phyloP scores from a whole-genome alignment of 2,888 invertebrate species.

The Heliconius aoede region DNA sequence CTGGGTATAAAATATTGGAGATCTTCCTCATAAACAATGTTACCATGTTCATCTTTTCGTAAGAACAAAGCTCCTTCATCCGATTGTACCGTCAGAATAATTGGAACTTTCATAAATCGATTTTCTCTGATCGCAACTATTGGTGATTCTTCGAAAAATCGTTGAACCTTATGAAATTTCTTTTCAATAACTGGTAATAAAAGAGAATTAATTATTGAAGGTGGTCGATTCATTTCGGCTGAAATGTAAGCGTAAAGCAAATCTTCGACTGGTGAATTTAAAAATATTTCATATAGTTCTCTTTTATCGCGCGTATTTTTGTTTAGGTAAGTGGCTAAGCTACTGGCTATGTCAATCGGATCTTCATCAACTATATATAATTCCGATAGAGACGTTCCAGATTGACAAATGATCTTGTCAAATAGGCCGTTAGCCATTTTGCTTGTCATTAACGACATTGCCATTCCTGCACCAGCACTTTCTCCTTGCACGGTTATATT shows the following conservation, averaged over 20 bases:
- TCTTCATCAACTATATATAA: conserved; percentile 64
- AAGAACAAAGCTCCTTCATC: conserved; percentile 69
- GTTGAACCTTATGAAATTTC: conserved; percentile 60
- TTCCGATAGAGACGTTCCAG: conserved; percentile 66
- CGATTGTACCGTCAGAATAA: conserved; percentile 59
- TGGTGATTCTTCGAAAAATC: conserved; percentile 64
- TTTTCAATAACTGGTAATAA: conserved; percentile 69
- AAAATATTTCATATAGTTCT: conserved; percentile 60
- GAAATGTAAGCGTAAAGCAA: conserved; percentile 59
- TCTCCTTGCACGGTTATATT: conserved; percentile 72
- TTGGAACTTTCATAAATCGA: conserved; percentile 61
- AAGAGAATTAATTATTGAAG: conserved; percentile 56
- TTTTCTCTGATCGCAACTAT: conserved; percentile 56
- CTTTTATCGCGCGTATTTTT: conserved; percentile 54
- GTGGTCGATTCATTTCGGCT: conserved; percentile 58
- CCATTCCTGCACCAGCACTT: conserved; percentile 68
- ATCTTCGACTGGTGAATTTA: conserved; percentile 60
- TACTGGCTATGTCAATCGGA: conserved; percentile 60
- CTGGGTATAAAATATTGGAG: conserved; percentile 63
- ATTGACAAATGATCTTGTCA: conserved; percentile 67
- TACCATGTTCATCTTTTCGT: conserved; percentile 55
- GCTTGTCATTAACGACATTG: conserved; percentile 60
- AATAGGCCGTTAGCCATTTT: conserved; percentile 65
- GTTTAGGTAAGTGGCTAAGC: conserved; percentile 60
- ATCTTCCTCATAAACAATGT: conserved; percentile 60